phyloP scores from a whole-genome alignment of 2,888 invertebrate genomes.

The Smittia aterrima region DNA sequence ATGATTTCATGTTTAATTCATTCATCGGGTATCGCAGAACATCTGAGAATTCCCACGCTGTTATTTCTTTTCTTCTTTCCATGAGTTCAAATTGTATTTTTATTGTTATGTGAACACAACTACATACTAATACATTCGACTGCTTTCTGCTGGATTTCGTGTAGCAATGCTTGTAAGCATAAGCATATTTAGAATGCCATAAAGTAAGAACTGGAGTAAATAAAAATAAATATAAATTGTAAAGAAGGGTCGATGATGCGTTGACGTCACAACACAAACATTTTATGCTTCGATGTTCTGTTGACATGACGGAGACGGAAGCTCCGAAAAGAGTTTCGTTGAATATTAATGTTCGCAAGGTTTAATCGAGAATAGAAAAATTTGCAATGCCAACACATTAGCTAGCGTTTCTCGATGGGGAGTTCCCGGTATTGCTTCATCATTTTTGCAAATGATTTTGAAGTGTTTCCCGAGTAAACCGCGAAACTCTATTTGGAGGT shows the following conservation, averaged over 20 bases:
- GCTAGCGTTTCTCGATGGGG: too few species aligned
- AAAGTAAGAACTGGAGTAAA: constrained; percentile 40
- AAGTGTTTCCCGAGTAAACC: neutral
- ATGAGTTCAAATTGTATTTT: constrained; percentile 41
- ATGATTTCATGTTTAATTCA: constrained; percentile 25
- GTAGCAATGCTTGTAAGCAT: constrained; percentile 6
- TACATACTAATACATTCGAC: constrained; percentile 14
- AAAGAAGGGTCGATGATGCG: constrained; percentile 14
- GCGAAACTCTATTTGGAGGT: neutral
- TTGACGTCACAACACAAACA: constrained; percentile 4
- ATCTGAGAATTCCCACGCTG: constrained; percentile 42
- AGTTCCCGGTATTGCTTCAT: too few species aligned
- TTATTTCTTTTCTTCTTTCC: constrained; percentile 32
- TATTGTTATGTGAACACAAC: constrained; percentile 35
- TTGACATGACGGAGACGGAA: too few species aligned
- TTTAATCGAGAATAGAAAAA: too few species aligned
- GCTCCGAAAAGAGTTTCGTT: too few species aligned
- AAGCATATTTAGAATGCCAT: constrained; percentile 37
- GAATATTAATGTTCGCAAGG: neutral
- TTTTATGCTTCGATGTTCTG: neutral
- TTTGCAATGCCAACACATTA: too few species aligned
- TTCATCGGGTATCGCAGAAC: constrained; percentile 31
- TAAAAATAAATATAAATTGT: constrained; percentile 35
- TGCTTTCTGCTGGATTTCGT: constrained; percentile 12
- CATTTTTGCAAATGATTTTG: too few species aligned